Evolutionary conservation across 2,888 invertebrate species (phyloP), one percentile per base, ranked within the genome.

Genomic region (Dicranocentrus wangi): DNA sequence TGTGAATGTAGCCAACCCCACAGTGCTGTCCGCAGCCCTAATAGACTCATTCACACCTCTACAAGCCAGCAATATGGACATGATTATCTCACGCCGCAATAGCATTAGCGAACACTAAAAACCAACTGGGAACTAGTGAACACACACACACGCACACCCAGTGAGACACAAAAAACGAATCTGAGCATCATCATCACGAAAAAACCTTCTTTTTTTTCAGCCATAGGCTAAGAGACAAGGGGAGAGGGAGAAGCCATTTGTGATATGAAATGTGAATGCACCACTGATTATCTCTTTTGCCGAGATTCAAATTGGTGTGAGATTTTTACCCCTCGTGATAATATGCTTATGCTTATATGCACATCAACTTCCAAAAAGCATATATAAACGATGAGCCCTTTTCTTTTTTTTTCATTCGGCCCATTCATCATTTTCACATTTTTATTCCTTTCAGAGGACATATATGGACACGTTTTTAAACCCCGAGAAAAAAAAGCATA

Each of bases 11-110:
- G 3, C 5, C 32, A 32, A 10, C 32, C 32, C 32, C 10, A 32
- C 5, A 3, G 3, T 32, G 47, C 17, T 83, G 68, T 83, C 80
- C 68, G 60, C 69, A 73, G 28, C 28, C 69, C 75, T 85, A 86
- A 84, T 85, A 83, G 85, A 84, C 84, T 84, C 84, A 86, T 86
- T 85, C 85, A 86, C 86, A 86, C 86, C 84, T 84, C 80, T 39
- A 77, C 63, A 43, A 25, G 58, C 10, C 27, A 42, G 42, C 17
- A 71, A 60, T 55, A 53, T 60, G 47, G 17, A 15, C 60, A 42
- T 43, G 71, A 71, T 42, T 71, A 60, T 71, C 71, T 60, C 71
- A 71, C 63, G 51, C 73, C 63, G 47, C 61, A 73, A 17, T 17
- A 19, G 15, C 27, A 68, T 55, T 17, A 58, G 21, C 13, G 39